phyloP scores from a whole-genome alignment of 2,797 vertebrate species.

The Peromyscus nudipes region DNA sequence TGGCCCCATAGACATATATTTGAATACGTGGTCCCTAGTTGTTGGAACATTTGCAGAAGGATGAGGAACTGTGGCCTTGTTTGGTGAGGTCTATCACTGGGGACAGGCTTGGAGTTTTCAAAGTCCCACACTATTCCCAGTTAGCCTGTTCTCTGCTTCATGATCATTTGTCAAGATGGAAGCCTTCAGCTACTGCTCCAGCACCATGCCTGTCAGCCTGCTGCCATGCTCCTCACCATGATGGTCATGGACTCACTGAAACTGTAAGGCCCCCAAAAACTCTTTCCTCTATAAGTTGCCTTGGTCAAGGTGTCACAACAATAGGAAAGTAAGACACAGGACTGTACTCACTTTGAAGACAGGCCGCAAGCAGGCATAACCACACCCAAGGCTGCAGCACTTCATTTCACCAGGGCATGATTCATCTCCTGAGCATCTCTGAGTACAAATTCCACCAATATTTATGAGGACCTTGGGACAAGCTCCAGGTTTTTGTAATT shows the following conservation, averaged over 20 bases:
- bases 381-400: conserved; percentile 82
- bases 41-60: too few relatives aligned
- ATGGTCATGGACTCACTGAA: neutral
- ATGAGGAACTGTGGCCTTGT: fast-evolving
- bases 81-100: too few relatives aligned
- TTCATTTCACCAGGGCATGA: conserved; percentile 50
- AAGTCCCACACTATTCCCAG: fast-evolving
- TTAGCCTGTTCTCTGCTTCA: neutral
- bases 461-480: neutral
- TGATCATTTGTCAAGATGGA: neutral
- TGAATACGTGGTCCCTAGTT: too few relatives aligned
- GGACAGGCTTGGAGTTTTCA: neutral
- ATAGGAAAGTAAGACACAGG: neutral
- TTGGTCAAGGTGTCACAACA: too few relatives aligned
- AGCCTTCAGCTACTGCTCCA: too few relatives aligned
- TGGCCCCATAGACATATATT: too few relatives aligned
- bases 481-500: neutral
- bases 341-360: neutral
- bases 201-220: neutral
- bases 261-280: neutral
- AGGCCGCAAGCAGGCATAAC: neutral
- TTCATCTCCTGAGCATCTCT: fast-evolving
- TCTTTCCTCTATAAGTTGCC: neutral
- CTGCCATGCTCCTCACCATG: too few relatives aligned
- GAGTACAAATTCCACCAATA: fast-evolving